phyloP scores from a whole-genome alignment of 2,797 vertebrate species.

The Tapera naevia region DNA sequence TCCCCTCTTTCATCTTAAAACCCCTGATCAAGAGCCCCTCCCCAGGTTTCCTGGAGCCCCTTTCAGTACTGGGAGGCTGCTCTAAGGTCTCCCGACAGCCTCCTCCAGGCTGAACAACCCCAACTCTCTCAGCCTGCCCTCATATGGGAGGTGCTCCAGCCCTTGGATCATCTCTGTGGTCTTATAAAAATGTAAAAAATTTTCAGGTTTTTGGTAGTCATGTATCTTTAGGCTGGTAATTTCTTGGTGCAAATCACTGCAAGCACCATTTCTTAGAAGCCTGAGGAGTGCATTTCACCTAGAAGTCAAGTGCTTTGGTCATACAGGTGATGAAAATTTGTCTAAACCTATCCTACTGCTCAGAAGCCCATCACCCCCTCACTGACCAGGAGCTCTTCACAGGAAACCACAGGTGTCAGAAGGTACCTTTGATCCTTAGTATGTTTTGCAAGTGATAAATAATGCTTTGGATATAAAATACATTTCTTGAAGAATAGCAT shows the following conservation, averaged over 20 bases:
- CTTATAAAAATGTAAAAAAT: no score
- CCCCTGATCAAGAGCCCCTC: no score
- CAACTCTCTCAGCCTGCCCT: no score
- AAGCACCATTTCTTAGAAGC: not conserved
- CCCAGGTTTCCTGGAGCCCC: no score
- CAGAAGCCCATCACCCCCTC: not conserved
- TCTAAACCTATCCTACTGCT: not conserved
- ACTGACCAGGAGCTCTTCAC: not conserved
- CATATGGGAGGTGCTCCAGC: no score
- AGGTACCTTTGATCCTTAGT: not conserved
- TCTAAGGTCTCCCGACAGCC: no score
- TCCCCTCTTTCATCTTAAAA: no score
- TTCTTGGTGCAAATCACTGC: not conserved
- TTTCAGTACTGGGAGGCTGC: no score
- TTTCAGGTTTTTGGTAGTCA: not conserved
- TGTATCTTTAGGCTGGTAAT: not conserved
- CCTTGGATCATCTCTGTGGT: no score
- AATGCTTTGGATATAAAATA: not conserved
- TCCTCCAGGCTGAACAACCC: no score
- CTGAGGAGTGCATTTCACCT: not conserved
- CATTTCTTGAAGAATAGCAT: not conserved
- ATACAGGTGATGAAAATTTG: not conserved
- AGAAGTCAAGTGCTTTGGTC: not conserved
- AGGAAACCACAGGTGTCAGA: not conserved
- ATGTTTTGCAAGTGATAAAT: not conserved